Conservation (phyloP, 2,888 invertebrate species). For the Pyrgus malvae region DNA sequence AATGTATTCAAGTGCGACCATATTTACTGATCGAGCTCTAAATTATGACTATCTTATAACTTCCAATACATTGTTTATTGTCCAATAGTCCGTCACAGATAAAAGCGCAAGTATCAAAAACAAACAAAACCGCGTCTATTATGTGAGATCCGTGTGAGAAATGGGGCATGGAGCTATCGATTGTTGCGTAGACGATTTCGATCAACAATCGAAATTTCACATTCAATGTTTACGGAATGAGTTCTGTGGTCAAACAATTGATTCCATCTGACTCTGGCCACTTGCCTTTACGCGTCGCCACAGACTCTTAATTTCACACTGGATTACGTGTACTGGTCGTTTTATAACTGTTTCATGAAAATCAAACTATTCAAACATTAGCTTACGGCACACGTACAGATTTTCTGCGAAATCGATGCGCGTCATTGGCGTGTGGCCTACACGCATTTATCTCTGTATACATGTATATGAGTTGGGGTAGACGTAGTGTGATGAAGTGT, state of each 20-base stretch:
- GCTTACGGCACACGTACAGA: no score
- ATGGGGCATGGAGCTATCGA: conserved; percentile 33
- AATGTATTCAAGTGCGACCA: no score
- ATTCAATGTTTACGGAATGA: conserved; percentile 62
- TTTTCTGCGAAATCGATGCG: no score
- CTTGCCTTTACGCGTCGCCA: conserved; percentile 47
- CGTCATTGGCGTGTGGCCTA: no score
- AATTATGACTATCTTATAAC: no score
- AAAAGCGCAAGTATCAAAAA: no score
- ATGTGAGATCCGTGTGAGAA: conserved; percentile 35
- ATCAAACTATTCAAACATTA: conserved; percentile 38
- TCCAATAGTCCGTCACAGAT: no score
- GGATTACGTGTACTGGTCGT: conserved; percentile 53
- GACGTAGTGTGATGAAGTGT: no score
- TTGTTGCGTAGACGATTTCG: conserved; percentile 40
- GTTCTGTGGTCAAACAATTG: conserved; percentile 77
- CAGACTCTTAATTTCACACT: conserved; percentile 73
- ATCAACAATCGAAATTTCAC: conserved; percentile 60
- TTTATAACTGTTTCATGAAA: conserved; percentile 46
- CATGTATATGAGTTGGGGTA: no score
- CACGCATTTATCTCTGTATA: no score
- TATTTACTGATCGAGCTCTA: no score
- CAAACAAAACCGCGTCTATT: conserved; percentile 5
- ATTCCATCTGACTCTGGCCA: conserved; percentile 35
- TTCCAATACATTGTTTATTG: no score